Evolutionary conservation across 1,140 invertebrate genomes (phyloP).

Genomic region (Pantala flavescens): DNA sequence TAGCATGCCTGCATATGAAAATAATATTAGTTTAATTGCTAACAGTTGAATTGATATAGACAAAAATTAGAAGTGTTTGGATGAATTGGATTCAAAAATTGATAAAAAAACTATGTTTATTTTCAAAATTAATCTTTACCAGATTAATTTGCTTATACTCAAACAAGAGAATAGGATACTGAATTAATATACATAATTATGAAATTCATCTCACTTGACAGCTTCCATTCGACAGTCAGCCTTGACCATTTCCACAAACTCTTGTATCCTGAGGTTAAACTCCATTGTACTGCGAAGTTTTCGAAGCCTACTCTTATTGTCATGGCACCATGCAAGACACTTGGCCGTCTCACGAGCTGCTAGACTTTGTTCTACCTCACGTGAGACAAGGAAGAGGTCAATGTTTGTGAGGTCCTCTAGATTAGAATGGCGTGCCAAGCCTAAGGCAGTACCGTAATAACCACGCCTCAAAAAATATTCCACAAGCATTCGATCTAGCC

Average conservation of each 20-base stretch:
- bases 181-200: background rate
- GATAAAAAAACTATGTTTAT: too few species aligned
- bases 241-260: slow-evolving; percentile 91
- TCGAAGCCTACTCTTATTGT: slow-evolving; percentile 91
- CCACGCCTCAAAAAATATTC: slow-evolving; percentile 94
- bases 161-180: too few species aligned
- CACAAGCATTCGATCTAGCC: slow-evolving; percentile 88
- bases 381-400: slow-evolving; percentile 80
- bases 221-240: slow-evolving; percentile 77
- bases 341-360: slow-evolving; percentile 68
- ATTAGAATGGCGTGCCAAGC: slow-evolving; percentile 68
- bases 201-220: slow-evolving; percentile 45
- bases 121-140: too few species aligned
- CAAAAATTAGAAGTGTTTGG: too few species aligned
- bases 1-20: slow-evolving; percentile 59
- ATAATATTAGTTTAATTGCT: slow-evolving; percentile 4
- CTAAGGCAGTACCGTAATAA: slow-evolving; percentile 86
- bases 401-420: slow-evolving; percentile 88
- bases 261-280: slow-evolving; percentile 87
- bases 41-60: too few species aligned
- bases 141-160: too few species aligned
- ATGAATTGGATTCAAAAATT: too few species aligned
- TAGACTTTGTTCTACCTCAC: slow-evolving; percentile 76
- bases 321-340: slow-evolving; percentile 93
- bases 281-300: slow-evolving; percentile 85